phyloP scores from a whole-genome alignment of 2,113 vertebrate species.

The Haliaeetus leucogaster region DNA sequence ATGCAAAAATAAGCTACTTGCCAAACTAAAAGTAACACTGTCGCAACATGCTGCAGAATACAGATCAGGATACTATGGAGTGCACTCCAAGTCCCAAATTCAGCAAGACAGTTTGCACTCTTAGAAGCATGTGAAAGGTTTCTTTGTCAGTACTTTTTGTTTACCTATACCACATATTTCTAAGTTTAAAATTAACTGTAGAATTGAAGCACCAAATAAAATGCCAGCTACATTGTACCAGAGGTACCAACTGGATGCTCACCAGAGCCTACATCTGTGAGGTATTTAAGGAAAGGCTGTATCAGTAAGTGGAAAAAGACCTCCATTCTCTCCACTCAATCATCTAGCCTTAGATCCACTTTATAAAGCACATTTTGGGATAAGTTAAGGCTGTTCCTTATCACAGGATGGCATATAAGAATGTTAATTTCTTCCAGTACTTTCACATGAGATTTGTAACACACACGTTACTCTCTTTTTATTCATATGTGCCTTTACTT shows the following conservation, averaged over 20 bases:
- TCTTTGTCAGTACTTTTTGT: neutral
- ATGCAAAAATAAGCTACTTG: neutral
- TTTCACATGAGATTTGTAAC: neutral
- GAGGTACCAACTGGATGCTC: neutral
- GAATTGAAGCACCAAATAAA: neutral
- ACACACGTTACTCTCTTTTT: neutral
- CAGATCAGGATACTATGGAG: neutral
- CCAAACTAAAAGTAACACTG: neutral
- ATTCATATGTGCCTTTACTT: neutral
- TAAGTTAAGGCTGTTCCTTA: neutral
- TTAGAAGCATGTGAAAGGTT: neutral
- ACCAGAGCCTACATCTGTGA: neutral
- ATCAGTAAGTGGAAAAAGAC: neutral
- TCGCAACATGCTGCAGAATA: neutral
- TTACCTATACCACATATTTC: neutral
- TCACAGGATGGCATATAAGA: neutral
- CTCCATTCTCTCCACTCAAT: neutral
- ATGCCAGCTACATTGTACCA: neutral
- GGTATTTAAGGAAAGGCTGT: neutral
- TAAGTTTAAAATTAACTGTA: neutral
- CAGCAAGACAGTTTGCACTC: rapidly evolving
- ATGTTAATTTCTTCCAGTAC: neutral
- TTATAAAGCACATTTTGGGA: neutral
- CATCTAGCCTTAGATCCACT: neutral
- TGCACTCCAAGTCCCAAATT: neutral